phyloP scores from a whole-genome alignment of 2,888 invertebrate species.

The Euzophera pinguis region DNA sequence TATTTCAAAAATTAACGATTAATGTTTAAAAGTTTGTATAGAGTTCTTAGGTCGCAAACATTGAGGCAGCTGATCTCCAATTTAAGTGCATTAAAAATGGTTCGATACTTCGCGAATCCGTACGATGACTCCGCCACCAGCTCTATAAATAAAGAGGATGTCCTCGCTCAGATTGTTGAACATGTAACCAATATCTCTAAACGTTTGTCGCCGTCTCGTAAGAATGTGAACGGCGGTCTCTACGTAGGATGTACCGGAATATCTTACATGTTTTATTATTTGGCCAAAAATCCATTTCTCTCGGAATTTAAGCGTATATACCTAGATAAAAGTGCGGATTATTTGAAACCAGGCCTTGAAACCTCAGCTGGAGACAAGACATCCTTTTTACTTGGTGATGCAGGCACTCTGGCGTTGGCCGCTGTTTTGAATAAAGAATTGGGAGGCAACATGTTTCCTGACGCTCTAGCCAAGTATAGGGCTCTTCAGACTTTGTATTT shows the following conservation, averaged over 20 bases:
- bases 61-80: slow-evolving; percentile 34
- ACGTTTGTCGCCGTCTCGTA: slow-evolving; percentile 47
- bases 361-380: slow-evolving; percentile 81
- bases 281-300: slow-evolving; percentile 79
- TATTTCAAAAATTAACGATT: slow-evolving; percentile 4
- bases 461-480: slow-evolving; percentile 56
- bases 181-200: slow-evolving; percentile 52
- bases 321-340: slow-evolving; percentile 80
- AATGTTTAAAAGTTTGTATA: slow-evolving; percentile 33
- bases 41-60: slow-evolving; percentile 25
- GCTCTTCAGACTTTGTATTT: slow-evolving; percentile 55
- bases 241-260: slow-evolving; percentile 86
- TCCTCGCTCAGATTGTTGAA: slow-evolving; percentile 47
- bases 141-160: slow-evolving; percentile 35
- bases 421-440: slow-evolving; percentile 79
- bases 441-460: slow-evolving; percentile 57
- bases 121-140: slow-evolving; percentile 46
- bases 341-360: slow-evolving; percentile 81
- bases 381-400: slow-evolving; percentile 88
- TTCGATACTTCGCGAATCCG: slow-evolving; percentile 63
- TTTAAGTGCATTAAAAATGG: slow-evolving; percentile 47
- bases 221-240: slow-evolving; percentile 80
- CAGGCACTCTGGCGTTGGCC: slow-evolving; percentile 87
- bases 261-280: slow-evolving; percentile 87
- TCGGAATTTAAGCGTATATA: slow-evolving; percentile 62